These are phyloP conservation scores for Volucella inflata DNA, from an alignment of 2,888 invertebrate genomes.

Conservation along the genomic window DNA sequence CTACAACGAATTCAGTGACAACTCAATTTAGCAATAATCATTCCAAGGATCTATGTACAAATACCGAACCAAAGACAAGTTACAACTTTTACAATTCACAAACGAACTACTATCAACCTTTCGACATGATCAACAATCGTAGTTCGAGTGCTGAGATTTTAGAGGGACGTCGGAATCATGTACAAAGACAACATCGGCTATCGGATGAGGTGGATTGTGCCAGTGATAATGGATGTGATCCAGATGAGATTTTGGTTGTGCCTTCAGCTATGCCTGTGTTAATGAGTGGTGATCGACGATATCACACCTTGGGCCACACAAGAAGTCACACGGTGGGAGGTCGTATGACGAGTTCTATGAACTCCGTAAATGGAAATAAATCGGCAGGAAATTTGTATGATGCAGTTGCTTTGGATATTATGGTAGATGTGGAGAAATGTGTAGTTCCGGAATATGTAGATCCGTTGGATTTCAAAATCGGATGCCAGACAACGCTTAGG, in stretches of 20 bases:
- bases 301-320: conserved; percentile 83
- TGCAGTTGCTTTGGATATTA: conserved; percentile 79
- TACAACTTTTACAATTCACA: conserved; percentile 76
- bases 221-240: conserved; percentile 77
- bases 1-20: conserved; percentile 74
- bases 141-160: conserved; percentile 82
- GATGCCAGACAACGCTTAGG: conserved; percentile 87
- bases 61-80: conserved; percentile 76
- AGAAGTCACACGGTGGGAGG: conserved; percentile 82
- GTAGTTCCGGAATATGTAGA: conserved; percentile 82
- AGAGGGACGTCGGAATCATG: conserved; percentile 80
- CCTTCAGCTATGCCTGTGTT: conserved; percentile 82
- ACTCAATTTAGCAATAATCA: conserved; percentile 76
- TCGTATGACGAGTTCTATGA: conserved; percentile 80
- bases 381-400: conserved; percentile 82
- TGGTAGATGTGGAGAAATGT: conserved; percentile 62
- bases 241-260: conserved; percentile 81
- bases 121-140: conserved; percentile 78
- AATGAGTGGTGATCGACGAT: conserved; percentile 81
- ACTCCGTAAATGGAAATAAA: conserved; percentile 77
- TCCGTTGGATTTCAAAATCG: conserved; percentile 87
- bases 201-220: conserved; percentile 53
- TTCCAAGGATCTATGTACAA: conserved; percentile 66
- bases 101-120: conserved; percentile 79
- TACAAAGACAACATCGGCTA: conserved; percentile 61